Conservation (phyloP, 1,140 invertebrate species). For the Augochlora pura region DNA sequence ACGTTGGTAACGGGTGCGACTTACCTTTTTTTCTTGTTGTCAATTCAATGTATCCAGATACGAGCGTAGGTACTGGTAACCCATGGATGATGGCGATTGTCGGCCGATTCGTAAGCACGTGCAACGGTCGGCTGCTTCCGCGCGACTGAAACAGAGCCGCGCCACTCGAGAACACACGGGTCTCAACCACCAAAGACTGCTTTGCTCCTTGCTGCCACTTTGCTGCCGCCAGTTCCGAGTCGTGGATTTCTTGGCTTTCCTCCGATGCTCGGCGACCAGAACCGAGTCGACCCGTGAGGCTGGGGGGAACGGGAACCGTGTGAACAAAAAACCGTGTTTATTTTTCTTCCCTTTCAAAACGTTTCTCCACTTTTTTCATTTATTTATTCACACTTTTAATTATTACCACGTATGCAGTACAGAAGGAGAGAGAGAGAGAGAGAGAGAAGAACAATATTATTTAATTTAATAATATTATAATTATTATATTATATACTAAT, state of each 20-base stretch:
- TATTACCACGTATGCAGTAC: too few species aligned
- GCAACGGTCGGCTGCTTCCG: constrained; percentile 59
- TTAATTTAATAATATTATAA: too few species aligned
- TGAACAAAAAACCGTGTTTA: too few species aligned
- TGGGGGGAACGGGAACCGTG: too few species aligned
- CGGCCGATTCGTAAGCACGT: constrained; percentile 41
- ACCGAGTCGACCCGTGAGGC: neutral
- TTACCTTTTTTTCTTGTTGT: constrained; percentile 29
- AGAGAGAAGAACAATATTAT: too few species aligned
- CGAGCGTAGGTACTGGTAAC: constrained; percentile 43
- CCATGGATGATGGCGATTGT: constrained; percentile 54
- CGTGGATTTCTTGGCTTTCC: constrained; percentile 16
- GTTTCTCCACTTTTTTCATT: too few species aligned
- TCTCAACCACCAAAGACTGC: constrained; percentile 22
- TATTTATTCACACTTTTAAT: too few species aligned
- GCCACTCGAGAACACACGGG: constrained; percentile 29
- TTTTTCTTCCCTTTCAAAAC: too few species aligned
- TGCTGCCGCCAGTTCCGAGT: neutral
- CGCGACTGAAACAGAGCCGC: constrained; percentile 58
- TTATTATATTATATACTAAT: too few species aligned
- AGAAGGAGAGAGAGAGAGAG: too few species aligned
- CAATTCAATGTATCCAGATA: constrained; percentile 42
- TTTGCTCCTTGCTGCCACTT: constrained; percentile 7
- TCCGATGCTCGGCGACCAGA: neutral
- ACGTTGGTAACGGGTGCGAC: neutral